Evolutionary conservation across 2,797 vertebrate genomes (phyloP), one percentile per base, ranked within the genome.

Genomic region (Echiichthys vipera): DNA sequence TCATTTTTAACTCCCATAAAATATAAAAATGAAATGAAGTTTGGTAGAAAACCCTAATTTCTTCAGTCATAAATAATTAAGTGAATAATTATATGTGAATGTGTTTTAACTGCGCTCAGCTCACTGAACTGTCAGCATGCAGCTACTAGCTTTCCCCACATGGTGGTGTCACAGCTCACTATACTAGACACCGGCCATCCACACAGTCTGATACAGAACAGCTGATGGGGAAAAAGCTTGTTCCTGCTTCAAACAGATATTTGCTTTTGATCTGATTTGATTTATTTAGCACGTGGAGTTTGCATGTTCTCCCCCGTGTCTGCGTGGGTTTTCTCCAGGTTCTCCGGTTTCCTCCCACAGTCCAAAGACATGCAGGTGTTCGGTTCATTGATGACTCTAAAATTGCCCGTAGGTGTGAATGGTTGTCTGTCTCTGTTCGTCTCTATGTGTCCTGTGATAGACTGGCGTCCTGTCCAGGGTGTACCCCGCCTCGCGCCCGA

Each of bases 101-200:
- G 13, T 40, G 15, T 47, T 65, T 20, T 5, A 24, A 34, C 2
- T 34, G 13, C 29, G 15, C 56, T 65, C 34, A 10, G 4, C 13
- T 67, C 22, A 40, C 1, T 36, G 4, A 7, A 20, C 1, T 14
- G 9, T 25, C 20, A 53, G 10, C 12, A 18, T 10, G 20, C 30
- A 71, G 2, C 72, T 39, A 11, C 70, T 17, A 15, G 5, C 15
- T 64, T 74, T 74, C 5, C 1, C 79, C 89, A 85, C 77, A 81
- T 46, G 84, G 63, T 80, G 89, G 86, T 17, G 75, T 20, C 55
- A 69, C 5, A 46, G 62, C 53, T 79, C 54, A 74, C 32, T 30
- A 2, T 17, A 15, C 22, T 29, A 45, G 13, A 29, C 7, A 37
- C 20, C 1, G 5, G 5, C 18, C 5, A 0, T 39, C 22, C 13